A percentile compares a stretch with the other conserved stretches of the same genome.
phyloP scores from a whole-genome alignment of 2,888 invertebrate genomes.

The Taphrorychus bicolor region DNA sequence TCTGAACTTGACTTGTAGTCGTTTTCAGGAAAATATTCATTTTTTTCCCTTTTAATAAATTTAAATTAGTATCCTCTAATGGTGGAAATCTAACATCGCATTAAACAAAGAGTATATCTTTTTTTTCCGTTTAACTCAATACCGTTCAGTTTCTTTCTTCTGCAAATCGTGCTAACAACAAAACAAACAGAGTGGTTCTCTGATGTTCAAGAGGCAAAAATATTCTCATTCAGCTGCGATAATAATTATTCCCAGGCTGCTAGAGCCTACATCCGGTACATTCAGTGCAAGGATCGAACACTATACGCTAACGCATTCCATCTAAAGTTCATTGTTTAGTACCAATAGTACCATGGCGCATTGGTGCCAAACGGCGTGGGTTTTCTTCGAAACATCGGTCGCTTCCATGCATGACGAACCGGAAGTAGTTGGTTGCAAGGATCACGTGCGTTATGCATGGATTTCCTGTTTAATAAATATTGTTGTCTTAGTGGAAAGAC shows the following conservation, averaged over 20 bases:
- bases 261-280: constrained; percentile 33
- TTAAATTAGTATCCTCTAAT: too few species aligned
- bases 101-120: too few species aligned
- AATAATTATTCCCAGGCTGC: constrained; percentile 31
- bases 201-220: background rate
- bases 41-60: too few species aligned
- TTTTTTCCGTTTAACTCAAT: background rate
- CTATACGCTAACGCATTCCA: constrained; percentile 29
- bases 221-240: constrained; percentile 19
- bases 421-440: background rate
- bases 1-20: too few species aligned
- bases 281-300: constrained; percentile 22
- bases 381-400: background rate
- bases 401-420: background rate
- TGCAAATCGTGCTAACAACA: constrained; percentile 2
- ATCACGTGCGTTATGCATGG: background rate
- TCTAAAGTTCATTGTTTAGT: constrained; percentile 36
- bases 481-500: too few species aligned
- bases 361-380: constrained; percentile 11
- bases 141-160: background rate
- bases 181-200: constrained; percentile 8
- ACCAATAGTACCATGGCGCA: constrained; percentile 12
- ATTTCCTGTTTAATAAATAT: background rate
- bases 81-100: too few species aligned
- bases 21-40: too few species aligned